Percentiles rank a stretch among this genome's conserved stretches.
phyloP scores from a whole-genome alignment of 1,140 invertebrate genomes.

The Drosophila oshimai region DNA sequence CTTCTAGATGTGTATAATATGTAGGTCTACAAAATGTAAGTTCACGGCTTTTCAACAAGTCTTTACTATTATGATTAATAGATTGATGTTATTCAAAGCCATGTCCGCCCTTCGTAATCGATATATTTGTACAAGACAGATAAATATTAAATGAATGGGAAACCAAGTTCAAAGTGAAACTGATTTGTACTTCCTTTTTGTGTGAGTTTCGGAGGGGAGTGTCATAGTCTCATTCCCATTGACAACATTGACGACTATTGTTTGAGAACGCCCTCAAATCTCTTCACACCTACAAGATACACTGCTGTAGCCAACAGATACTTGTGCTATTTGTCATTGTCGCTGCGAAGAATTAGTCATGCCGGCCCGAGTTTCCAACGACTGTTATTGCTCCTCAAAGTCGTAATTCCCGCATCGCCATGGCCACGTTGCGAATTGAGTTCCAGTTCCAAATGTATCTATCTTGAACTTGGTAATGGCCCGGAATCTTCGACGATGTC shows the following conservation, averaged over 20 bases:
- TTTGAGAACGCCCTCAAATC: conserved; percentile 25
- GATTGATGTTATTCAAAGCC: neutral
- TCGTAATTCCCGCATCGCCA: conserved; percentile 13
- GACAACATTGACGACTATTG: conserved; percentile 32
- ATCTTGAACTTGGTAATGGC: conserved; percentile 51
- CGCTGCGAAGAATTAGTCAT: conserved; percentile 51
- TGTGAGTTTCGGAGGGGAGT: neutral
- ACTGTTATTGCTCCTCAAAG: conserved; percentile 20
- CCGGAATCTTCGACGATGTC: conserved; percentile 22
- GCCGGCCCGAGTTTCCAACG: neutral
- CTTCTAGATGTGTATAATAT: no score
- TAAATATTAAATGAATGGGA: conserved; percentile 1
- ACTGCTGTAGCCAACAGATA: conserved; percentile 17
- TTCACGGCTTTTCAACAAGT: neutral
- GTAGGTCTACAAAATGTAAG: no score
- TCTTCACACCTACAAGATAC: conserved; percentile 62
- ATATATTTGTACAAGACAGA: neutral
- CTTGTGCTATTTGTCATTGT: conserved; percentile 34
- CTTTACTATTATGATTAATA: neutral
- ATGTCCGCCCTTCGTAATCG: no score
- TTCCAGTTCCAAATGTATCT: conserved; percentile 19
- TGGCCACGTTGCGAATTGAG: conserved; percentile 28
- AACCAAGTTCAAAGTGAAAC: neutral
- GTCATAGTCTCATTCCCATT: conserved; percentile 1
- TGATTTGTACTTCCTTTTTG: neutral